Percentiles rank a stretch among this genome's conserved stretches.
These are phyloP conservation scores for Tenthredo mesomela DNA, from an alignment of 2,888 invertebrate species.

Conservation along the genomic window DNA sequence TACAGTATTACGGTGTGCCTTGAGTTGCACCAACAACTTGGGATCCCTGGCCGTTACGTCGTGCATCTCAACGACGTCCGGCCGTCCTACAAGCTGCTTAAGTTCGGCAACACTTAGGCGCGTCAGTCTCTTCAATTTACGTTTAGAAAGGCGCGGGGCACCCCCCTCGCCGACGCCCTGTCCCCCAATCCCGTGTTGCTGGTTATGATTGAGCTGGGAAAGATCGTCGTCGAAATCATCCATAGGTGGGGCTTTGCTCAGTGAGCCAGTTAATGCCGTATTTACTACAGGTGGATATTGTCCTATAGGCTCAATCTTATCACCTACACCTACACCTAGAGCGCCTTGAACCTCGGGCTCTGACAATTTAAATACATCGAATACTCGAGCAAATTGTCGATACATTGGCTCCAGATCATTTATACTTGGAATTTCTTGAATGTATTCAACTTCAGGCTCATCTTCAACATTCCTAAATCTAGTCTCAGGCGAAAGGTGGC, in stretches of 20 bases:
- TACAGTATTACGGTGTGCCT: conserved; percentile 98
- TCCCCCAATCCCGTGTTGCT: conserved; percentile 77
- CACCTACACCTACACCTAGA: conserved; percentile 77
- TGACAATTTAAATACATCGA: conserved; percentile 94
- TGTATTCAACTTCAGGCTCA: conserved; percentile 81
- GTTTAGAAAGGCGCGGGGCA: conserved; percentile 94
- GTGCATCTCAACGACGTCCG: conserved; percentile 99
- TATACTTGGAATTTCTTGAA: conserved; percentile 92
- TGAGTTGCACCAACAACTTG: conserved; percentile 94
- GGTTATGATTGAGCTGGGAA: conserved; percentile 66
- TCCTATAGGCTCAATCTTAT: conserved; percentile 77
- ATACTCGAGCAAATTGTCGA: conserved; percentile 94
- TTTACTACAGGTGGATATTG: conserved; percentile 78
- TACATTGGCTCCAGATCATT: conserved; percentile 96
- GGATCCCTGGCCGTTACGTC: conserved; percentile 99
- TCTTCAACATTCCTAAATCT: conserved; percentile 68
- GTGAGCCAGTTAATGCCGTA: conserved; percentile 77
- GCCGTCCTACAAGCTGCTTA: conserved; percentile 96
- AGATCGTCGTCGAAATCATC: conserved; percentile 74
- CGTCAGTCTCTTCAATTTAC: conserved; percentile 96
- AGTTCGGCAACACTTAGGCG: conserved; percentile 97
- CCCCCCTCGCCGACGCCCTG: conserved; percentile 83
- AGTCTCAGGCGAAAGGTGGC: conserved; percentile 20
- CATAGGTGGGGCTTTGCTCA: conserved; percentile 79
- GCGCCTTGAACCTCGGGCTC: conserved; percentile 85